These are phyloP conservation scores for Campoletis raptor DNA, from an alignment of 2,888 invertebrate species.

Conservation along the genomic window DNA sequence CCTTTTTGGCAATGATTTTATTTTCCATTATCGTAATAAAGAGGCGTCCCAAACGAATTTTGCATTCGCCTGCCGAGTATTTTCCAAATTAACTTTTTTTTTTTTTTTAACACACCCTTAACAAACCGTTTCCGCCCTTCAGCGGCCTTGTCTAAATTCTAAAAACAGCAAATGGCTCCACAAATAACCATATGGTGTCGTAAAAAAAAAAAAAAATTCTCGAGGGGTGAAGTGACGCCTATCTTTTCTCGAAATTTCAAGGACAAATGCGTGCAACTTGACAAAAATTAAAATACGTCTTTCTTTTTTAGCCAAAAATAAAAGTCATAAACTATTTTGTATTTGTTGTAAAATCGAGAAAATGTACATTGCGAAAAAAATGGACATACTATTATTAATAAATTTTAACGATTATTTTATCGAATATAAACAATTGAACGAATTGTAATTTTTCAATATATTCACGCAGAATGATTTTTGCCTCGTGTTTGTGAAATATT, in stretches of 20 bases:
- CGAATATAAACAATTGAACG: not conserved
- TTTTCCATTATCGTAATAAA: not conserved
- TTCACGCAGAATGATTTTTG: not conserved
- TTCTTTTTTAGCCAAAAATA: not conserved
- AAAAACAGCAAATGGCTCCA: slow-evolving; percentile 38
- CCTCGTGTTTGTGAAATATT: not conserved
- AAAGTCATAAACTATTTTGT: not conserved
- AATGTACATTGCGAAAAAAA: no score
- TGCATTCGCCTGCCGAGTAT: slow-evolving; percentile 21
- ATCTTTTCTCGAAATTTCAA: slow-evolving; percentile 20
- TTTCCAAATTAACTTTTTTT: slow-evolving; percentile 4
- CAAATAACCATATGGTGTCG: slow-evolving; percentile 42
- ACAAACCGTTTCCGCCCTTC: slow-evolving; percentile 19
- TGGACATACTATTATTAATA: not conserved
- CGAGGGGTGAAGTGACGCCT: not conserved
- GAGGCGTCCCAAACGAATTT: not conserved
- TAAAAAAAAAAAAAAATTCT: not conserved
- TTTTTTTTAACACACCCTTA: slow-evolving; percentile 1
- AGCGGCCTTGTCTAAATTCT: slow-evolving; percentile 2
- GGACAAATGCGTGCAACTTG: not conserved
- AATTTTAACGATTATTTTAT: not conserved
- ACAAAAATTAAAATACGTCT: not conserved
- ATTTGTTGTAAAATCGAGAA: not conserved
- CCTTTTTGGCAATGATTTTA: not conserved
- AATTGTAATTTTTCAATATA: not conserved